phyloP scores from a whole-genome alignment of 2,113 vertebrate species.

The Erpornis zantholeuca region DNA sequence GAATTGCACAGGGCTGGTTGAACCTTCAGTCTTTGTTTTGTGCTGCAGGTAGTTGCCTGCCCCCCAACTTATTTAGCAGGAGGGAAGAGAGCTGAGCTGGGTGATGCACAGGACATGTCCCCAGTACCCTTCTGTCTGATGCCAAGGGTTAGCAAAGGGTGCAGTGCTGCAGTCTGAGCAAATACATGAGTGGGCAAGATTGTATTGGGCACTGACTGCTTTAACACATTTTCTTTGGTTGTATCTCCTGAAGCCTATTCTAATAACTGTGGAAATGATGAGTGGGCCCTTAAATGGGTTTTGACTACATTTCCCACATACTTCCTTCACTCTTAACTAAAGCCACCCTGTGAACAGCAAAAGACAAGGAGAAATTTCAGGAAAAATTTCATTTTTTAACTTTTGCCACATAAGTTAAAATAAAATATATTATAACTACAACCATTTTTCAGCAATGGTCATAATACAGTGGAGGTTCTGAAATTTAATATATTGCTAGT shows the following conservation, averaged over 20 bases:
- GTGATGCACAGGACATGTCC: not conserved
- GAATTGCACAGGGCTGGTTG: not conserved
- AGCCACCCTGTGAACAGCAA: not conserved
- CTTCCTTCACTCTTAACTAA: not conserved
- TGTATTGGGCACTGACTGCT: not conserved
- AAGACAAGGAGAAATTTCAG: not conserved
- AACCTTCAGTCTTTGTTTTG: rapidly evolving
- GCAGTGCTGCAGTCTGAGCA: not conserved
- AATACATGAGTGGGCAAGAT: rapidly evolving
- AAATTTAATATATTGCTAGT: not conserved
- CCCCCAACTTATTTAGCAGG: not conserved
- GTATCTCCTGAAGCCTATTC: not conserved
- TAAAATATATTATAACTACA: not conserved
- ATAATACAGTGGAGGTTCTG: not conserved
- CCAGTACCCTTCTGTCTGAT: not conserved
- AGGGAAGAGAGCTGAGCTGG: not conserved
- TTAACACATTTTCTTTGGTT: not conserved
- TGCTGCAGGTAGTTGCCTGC: not conserved
- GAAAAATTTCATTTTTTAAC: not conserved
- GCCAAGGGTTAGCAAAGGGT: not conserved
- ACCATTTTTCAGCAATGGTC: not conserved
- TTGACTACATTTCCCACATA: not conserved
- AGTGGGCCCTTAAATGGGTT: not conserved
- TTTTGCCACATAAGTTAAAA: not conserved
- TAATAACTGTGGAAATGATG: not conserved